Evolutionary conservation across 2,888 invertebrate genomes (phyloP).

Genomic region (Ommatoiulus sabulosus): DNA sequence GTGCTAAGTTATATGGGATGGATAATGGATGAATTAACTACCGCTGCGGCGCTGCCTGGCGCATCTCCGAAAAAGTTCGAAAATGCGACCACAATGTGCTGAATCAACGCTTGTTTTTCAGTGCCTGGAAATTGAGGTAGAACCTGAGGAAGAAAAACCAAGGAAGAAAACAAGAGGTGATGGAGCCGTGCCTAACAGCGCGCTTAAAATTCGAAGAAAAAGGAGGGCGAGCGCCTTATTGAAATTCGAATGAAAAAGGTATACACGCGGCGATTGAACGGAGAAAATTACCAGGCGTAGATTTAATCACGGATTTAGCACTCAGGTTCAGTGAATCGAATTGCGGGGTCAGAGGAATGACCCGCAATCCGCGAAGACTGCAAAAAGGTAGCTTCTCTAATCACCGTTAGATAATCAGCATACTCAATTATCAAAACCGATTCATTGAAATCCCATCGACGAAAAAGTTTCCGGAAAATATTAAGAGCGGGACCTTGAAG

Average conservation of each 20-base stretch:
- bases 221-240: not conserved
- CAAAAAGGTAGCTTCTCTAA: not conserved
- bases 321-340: conserved; percentile 25
- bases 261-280: not conserved
- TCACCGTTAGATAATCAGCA: not conserved
- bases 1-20: too few species aligned
- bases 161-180: not conserved
- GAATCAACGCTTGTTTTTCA: not conserved
- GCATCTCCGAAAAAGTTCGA: not conserved
- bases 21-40: too few species aligned
- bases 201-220: not conserved
- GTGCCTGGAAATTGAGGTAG: not conserved
- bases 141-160: not conserved
- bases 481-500: not conserved
- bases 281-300: conserved; percentile 17
- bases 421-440: not conserved
- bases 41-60: too few species aligned
- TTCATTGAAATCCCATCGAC: not conserved
- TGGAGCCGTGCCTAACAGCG: not conserved
- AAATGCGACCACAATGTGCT: not conserved
- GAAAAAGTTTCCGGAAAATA: not conserved
- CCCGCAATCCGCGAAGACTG: not conserved
- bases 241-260: not conserved
- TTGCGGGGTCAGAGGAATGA: conserved; percentile 7
- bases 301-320: conserved; percentile 13